These are phyloP conservation scores for Halictus rubicundus DNA, from an alignment of 1,140 invertebrate genomes.

Conservation along the genomic window DNA sequence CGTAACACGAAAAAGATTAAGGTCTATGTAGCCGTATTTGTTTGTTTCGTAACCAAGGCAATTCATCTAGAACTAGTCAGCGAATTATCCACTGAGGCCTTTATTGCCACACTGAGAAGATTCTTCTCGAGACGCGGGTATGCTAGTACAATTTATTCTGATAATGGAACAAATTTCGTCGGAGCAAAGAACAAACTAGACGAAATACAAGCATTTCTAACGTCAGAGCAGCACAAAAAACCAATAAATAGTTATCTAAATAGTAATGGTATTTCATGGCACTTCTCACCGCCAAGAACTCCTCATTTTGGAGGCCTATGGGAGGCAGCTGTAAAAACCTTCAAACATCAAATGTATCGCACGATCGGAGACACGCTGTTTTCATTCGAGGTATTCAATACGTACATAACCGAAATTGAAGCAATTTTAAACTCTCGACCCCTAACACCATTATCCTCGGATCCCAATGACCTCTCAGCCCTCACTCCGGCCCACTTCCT, in stretches of 20 bases:
- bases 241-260: no score
- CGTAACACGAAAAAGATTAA: not conserved
- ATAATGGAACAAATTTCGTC: conserved; percentile 16
- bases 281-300: not conserved
- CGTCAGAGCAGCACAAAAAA: no score
- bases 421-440: no score
- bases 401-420: no score
- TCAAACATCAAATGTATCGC: conserved; percentile 5
- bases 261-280: not conserved
- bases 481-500: no score
- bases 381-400: no score
- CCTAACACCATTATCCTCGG: no score
- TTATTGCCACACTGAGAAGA: not conserved
- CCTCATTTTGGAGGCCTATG: conserved; percentile 44
- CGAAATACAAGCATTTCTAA: no score
- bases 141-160: not conserved
- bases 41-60: conserved; percentile 12
- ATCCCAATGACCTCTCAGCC: no score
- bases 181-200: not conserved
- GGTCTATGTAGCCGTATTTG: not conserved
- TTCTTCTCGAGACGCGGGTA: not conserved
- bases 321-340: conserved; percentile 39
- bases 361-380: not conserved
- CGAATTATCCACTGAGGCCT: conserved; percentile 1
- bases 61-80: conserved; percentile 11